Evolutionary conservation across 2,888 invertebrate genomes (phyloP), one percentile per base, ranked within the genome.

Genomic region (Heterodera filipjevi): DNA sequence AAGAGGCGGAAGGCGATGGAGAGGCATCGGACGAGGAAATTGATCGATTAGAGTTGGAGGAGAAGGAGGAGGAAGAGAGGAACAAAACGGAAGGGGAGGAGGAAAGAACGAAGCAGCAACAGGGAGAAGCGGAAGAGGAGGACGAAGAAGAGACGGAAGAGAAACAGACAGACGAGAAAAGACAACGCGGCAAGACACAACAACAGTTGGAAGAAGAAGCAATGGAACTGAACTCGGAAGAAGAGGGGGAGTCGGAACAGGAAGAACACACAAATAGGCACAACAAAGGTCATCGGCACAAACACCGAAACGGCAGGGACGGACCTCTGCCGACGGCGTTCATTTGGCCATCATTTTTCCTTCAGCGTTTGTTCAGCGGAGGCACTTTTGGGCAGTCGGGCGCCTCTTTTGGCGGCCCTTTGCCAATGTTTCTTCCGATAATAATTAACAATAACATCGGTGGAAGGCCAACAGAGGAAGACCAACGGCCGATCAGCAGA

Each of bases 291-390:
- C 75, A 75, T 33, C 75, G 32, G 1, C 68, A n/a, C 44, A 33
- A 39, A 3, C 33, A 16, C 53, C 27, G 35, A 59, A 49, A 16
- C 74, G 27, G 35, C 33, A 49, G 46, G 66, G 66, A 75, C 33
- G 30, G 30, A 10, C 22, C n/a, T n/a, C n/a, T n/a, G n/a, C n/a
- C 32, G 30, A 49, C 32, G 66, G 75, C 59, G 19, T 73, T 27
- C 19, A 10, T 22, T 33, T 27, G 8, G 68, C 32, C 35, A 35
- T 14, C 68, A 27, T 35, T 68, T 32, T 35, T 68, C 19, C 32
- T 68, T 16, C 68, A 68, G 68, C 68, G 35, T 22, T 32, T 68
- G 33, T 68, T 68, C 33, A 35, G 68, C 68, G 33, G 68, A 32
- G 68, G 68, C 32, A 6, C 30, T 35, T 32, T 33, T 49, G 49